A percentile compares a stretch with the other conserved stretches of the same genome.
Evolutionary conservation across 2,113 vertebrate species (phyloP).

Genomic region (Herpailurus yagouaroundi): DNA sequence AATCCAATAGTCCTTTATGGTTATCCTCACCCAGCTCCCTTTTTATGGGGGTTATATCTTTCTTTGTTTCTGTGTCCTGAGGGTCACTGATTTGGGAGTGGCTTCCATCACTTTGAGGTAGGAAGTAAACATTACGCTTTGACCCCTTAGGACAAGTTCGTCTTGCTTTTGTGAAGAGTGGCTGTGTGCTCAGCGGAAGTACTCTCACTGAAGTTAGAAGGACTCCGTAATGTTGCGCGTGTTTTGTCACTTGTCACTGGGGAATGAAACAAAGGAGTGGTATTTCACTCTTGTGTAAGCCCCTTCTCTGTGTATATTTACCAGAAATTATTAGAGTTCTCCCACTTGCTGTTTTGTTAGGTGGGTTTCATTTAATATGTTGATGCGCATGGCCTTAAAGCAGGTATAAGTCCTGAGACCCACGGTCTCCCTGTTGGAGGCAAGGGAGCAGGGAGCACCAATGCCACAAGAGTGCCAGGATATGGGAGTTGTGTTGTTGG

Average conservation of each 20-base stretch:
- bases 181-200: background rate
- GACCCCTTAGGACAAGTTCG: background rate
- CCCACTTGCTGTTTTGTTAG: background rate
- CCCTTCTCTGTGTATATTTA: background rate
- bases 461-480: constrained; percentile 46
- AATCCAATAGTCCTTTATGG: constrained; percentile 51
- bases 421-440: constrained; percentile 40
- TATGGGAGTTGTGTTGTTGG: constrained; percentile 51
- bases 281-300: background rate
- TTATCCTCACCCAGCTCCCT: background rate
- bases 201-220: background rate
- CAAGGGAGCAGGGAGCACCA: constrained; percentile 4
- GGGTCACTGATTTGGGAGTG: constrained; percentile 36
- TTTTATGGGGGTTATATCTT: background rate
- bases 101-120: constrained; percentile 51
- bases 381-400: background rate
- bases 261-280: background rate
- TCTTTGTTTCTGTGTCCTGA: background rate
- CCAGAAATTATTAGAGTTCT: constrained; percentile 34
- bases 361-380: background rate
- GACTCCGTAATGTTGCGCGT: background rate
- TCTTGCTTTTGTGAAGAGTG: constrained; percentile 30
- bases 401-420: background rate
- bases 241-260: background rate
- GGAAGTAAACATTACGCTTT: constrained; percentile 51